These are phyloP conservation scores for Drosophila sturtevanti DNA, from an alignment of 1,140 invertebrate genomes.

Conservation along the genomic window DNA sequence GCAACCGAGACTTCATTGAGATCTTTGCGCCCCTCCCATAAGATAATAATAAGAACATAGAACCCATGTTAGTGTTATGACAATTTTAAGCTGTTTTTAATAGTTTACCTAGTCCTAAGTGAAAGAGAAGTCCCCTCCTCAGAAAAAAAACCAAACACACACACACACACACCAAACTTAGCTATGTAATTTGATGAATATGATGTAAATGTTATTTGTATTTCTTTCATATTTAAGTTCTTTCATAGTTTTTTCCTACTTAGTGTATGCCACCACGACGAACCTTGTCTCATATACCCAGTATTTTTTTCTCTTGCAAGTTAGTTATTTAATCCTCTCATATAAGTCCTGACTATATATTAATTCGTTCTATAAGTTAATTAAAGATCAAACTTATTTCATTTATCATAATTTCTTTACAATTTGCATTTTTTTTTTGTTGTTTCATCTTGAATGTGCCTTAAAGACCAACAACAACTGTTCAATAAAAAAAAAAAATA, in stretches of 20 bases:
- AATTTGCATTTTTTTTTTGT: background rate
- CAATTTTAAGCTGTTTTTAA: constrained; percentile 43
- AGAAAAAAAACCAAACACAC: background rate
- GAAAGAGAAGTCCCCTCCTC: constrained; percentile 1
- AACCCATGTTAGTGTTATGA: constrained; percentile 36
- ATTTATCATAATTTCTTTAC: background rate
- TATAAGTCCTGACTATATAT: constrained; percentile 26
- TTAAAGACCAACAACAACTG: constrained; percentile 1
- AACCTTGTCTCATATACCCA: constrained; percentile 36
- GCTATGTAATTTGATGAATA: constrained; percentile 32
- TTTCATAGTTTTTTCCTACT: background rate
- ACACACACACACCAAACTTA: constrained; percentile 39
- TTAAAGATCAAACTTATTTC: constrained; percentile 33
- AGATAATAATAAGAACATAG: constrained; percentile 37
- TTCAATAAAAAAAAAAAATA: constrained; percentile 12
- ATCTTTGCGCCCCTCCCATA: constrained; percentile 19
- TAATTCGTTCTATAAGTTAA: constrained; percentile 45
- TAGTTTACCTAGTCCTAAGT: constrained; percentile 30
- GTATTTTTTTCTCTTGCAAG: constrained; percentile 44
- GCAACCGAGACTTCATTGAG: constrained; percentile 44
- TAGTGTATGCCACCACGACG: constrained; percentile 1
- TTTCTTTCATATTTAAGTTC: constrained; percentile 42
- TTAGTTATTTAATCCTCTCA: constrained; percentile 15
- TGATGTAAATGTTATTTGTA: constrained; percentile 55
- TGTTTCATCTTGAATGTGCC: constrained; percentile 5